Base-by-base conservation (phyloP, 2,888 invertebrate genomes). In the Cheilosia urbana region DNA sequence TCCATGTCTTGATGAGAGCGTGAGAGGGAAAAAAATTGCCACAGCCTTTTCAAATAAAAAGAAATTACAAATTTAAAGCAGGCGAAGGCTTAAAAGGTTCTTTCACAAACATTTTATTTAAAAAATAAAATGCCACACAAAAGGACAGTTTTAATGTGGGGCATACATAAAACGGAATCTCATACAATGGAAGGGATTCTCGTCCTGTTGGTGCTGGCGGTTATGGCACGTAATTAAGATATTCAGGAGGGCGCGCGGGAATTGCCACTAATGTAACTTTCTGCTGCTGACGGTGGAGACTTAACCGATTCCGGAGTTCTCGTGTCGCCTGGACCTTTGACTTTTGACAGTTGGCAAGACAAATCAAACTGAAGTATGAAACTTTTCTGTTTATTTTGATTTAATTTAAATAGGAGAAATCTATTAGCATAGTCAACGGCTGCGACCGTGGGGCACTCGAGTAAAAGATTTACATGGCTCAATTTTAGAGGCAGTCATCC, bases 221-320 rank as follows among this genome's bases (percentile, higher is more conserved):
- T 84, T 63, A 84, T 79, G 58, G 69, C 83, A 79, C 79, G 73
- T 84, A 84, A 84, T 80, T 84, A 84, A 71, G 84, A 71, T 71
- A 84, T 80, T 63, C 79, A 49, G 65, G 21, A 75, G 75, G 7
- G 34, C 73, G 79, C 58, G 58, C 53, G 57, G 58, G 75, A 51
- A 55, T 58, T 58, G 71, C 24, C 24, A 24, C 24, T 24, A 76
- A 71, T 66, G 72, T 58, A 51, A 51, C 71, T 57, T 80, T 65
- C 19, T 65, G 58, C 40, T 30, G 47, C 24, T 60, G 27, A 24
- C 57, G 51, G 42, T 34, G 58, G 62, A 60, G 63, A 63, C 45
- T 24, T n/a, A 37, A 45, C 42, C 55, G 47, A 57, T 2, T 2
- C n/a, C 45, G 27, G 30, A 21, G 21, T 34, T 37, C 27, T 13